Percentiles rank a stretch among this genome's conserved stretches.
phyloP scores from a whole-genome alignment of 2,113 vertebrate species.

The Paradoxurus hermaphroditus region DNA sequence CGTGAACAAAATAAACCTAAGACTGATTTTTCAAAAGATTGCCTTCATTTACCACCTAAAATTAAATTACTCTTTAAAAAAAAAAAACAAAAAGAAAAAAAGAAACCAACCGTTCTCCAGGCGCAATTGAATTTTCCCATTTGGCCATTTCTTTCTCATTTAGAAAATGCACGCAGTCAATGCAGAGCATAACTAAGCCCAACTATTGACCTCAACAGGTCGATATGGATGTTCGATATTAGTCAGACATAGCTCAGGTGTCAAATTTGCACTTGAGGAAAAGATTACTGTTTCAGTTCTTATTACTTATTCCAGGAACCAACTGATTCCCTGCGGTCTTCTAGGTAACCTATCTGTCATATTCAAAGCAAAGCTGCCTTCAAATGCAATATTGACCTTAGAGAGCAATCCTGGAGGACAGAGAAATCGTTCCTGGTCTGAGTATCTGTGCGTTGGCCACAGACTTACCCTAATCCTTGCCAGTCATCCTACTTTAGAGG shows the following conservation, averaged over 20 bases:
- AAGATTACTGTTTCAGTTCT: slow-evolving; percentile 53
- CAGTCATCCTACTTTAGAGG: neutral
- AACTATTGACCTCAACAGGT: slow-evolving; percentile 64
- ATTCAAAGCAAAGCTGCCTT: slow-evolving; percentile 46
- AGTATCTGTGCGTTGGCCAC: neutral
- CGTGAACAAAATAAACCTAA: slow-evolving; percentile 16
- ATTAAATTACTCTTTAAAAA: neutral
- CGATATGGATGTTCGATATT: slow-evolving; percentile 59
- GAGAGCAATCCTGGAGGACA: neutral
- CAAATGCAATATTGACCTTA: slow-evolving; percentile 46
- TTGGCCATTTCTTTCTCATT: slow-evolving; percentile 61
- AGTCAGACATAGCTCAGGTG: slow-evolving; percentile 68
- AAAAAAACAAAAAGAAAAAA: neutral
- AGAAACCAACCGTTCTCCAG: neutral
- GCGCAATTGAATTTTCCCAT: slow-evolving; percentile 51
- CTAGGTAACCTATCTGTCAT: slow-evolving; percentile 53
- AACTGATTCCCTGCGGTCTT: slow-evolving; percentile 39
- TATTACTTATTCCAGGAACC: slow-evolving; percentile 61
- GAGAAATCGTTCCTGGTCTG: neutral
- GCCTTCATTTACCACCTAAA: neutral
- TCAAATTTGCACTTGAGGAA: slow-evolving; percentile 64
- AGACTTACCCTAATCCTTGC: neutral
- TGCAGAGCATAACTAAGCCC: slow-evolving; percentile 52
- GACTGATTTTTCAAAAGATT: slow-evolving; percentile 23
- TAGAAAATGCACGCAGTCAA: slow-evolving; percentile 62